Conservation (phyloP, 2,888 invertebrate genomes). For the Choristoneura rosaceana region DNA sequence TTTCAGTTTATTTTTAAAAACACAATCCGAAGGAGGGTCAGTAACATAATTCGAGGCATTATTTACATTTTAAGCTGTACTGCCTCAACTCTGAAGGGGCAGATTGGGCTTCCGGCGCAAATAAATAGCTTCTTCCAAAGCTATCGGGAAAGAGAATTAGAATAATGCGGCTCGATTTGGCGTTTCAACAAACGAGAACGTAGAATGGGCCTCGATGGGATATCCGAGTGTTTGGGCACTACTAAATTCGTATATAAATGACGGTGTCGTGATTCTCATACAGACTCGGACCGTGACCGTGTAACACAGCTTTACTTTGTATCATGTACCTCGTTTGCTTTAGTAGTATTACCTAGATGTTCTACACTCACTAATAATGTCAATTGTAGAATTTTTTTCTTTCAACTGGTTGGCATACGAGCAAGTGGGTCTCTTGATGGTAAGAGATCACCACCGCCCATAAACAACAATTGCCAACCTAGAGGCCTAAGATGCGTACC, state of each 20-base stretch:
- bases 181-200: slow-evolving; percentile 82
- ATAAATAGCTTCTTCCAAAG: slow-evolving; percentile 84
- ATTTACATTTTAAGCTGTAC: slow-evolving; percentile 60
- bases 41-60: slow-evolving; percentile 32
- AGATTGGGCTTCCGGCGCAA: slow-evolving; percentile 73
- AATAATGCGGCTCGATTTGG: slow-evolving; percentile 84
- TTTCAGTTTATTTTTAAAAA: slow-evolving; percentile 1
- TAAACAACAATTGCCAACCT: too few species aligned
- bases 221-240: slow-evolving; percentile 75
- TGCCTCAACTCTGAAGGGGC: slow-evolving; percentile 53
- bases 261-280: slow-evolving; percentile 67
- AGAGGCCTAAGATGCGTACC: too few species aligned
- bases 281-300: slow-evolving; percentile 6
- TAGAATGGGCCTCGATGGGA: slow-evolving; percentile 81
- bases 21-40: neutral
- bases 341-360: neutral
- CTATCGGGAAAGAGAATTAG: slow-evolving; percentile 83
- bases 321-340: neutral
- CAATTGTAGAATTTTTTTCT: too few species aligned
- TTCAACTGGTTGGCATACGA: too few species aligned
- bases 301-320: neutral
- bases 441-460: too few species aligned
- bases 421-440: too few species aligned
- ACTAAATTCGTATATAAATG: slow-evolving; percentile 80
- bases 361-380: too few species aligned